These are phyloP conservation scores for Stichopus horrens DNA, from an alignment of 53 echinoderm and acorn worm species.

Conservation along the genomic window DNA sequence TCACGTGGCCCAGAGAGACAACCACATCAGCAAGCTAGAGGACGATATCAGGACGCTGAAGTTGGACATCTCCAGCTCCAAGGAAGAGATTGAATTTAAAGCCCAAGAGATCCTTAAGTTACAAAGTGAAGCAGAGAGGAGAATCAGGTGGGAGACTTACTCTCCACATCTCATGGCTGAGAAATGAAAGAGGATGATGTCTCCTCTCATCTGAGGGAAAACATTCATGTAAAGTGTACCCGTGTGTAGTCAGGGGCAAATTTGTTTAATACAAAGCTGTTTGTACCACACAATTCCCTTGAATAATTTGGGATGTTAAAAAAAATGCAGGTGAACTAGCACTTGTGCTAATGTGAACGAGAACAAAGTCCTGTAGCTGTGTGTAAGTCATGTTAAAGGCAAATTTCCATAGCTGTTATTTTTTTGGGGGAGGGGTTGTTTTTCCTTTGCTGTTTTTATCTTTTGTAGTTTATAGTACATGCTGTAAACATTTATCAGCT, in stretches of 20 bases:
- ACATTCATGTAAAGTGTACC: neutral
- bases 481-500: too few species aligned
- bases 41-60: slow-evolving; percentile 59
- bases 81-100: slow-evolving; percentile 80
- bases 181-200: neutral
- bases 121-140: slow-evolving; percentile 75
- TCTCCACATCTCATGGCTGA: neutral
- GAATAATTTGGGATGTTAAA: too few species aligned
- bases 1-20: slow-evolving; percentile 74
- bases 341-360: too few species aligned
- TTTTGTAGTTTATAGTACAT: too few species aligned
- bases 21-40: slow-evolving; percentile 74
- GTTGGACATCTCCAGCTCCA: slow-evolving; percentile 56
- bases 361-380: too few species aligned
- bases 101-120: slow-evolving; percentile 84
- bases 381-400: too few species aligned
- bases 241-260: neutral
- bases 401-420: too few species aligned
- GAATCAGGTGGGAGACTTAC: slow-evolving; percentile 65
- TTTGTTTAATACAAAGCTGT: too few species aligned
- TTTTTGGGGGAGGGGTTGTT: too few species aligned
- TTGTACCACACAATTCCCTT: too few species aligned
- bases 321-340: neutral
- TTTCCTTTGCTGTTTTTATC: too few species aligned
- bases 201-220: neutral